Percentiles rank a stretch among this genome's conserved stretches.
phyloP scores from a whole-genome alignment of 1,140 invertebrate genomes.

The Elysia chlorotica region DNA sequence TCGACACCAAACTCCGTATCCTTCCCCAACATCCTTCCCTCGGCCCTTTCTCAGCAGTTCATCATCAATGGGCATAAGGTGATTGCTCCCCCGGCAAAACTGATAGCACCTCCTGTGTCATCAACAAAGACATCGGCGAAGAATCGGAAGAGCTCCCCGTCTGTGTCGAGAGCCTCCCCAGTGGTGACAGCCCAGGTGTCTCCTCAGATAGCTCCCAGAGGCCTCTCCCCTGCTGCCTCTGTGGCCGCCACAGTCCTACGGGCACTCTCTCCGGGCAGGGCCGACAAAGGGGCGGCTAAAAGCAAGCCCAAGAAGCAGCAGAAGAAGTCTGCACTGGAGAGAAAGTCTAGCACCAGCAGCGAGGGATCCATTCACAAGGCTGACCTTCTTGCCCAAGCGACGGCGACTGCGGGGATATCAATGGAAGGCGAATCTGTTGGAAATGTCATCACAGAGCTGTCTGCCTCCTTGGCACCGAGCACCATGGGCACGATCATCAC shows the following conservation, averaged over 20 bases:
- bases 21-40: constrained; percentile 5
- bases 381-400: constrained; percentile 20
- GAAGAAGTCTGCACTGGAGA: background rate
- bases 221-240: background rate
- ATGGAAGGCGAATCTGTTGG: constrained; percentile 1
- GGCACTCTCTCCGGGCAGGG: background rate
- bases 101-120: background rate
- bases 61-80: constrained; percentile 11
- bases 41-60: constrained; percentile 12
- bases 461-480: no score
- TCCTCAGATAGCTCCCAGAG: no score
- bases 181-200: constrained; percentile 5
- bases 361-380: constrained; percentile 5
- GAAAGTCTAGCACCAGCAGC: background rate
- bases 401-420: constrained; percentile 16
- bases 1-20: no score
- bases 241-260: background rate
- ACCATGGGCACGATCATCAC: no score
- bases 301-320: background rate
- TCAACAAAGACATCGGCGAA: background rate
- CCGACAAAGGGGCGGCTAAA: constrained; percentile 6
- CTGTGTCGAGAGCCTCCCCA: constrained; percentile 2
- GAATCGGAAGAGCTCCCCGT: constrained; percentile 17
- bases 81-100: background rate
- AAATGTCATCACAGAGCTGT: no score